Base-by-base conservation (phyloP, 64 coral and sea anemone genomes). In the Porites australiensis region DNA sequence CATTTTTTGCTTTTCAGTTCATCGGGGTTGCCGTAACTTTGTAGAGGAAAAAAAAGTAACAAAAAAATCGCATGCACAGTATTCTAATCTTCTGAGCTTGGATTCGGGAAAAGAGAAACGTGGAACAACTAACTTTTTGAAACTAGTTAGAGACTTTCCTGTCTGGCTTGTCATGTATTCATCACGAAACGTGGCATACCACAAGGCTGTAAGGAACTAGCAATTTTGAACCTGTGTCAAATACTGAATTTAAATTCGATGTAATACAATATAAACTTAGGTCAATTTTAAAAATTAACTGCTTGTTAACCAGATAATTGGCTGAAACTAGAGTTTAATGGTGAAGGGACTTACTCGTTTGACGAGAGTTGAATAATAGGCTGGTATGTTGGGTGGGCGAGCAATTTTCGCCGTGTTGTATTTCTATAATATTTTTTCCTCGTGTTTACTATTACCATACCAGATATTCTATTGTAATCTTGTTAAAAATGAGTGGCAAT, bases 1-100 rank as follows among this genome's bases (percentile, higher is more conserved):
- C 16, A 47, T 15, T 44, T 10, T 83, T 83, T 83, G 4, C 79
- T 66, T 83, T 83, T 66, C 61, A 83, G 79, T 65, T 65, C 11
- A 83, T 83, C 15, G 49, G 1, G 14, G 14, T 44, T 3, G 7
- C 10, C 5, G 11, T 83, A 10, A 83, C 79, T 67, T 5, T 19
- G 16, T 83, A 65, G 7, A 27, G 18, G 10, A 45, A 8, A 64
- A 37, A 62, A n/a, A 53, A 58, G 14, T 7, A 4, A 9, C 4
- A 2, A 2, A 8, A 43, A 27, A 9, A 58, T 22, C 13, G 21
- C 21, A 7, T 16, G 0, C 37, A 21, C 44, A 47, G 8, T 1
- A 16, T 46, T 11, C 3, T 16, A 19, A 66, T 14, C 7, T 19
- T 64, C 27, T 19, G 2, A 78, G 47, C 75, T 50, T 78, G 75